Conservation (phyloP, 2,888 invertebrate species). For the Drosophila colorata region DNA sequence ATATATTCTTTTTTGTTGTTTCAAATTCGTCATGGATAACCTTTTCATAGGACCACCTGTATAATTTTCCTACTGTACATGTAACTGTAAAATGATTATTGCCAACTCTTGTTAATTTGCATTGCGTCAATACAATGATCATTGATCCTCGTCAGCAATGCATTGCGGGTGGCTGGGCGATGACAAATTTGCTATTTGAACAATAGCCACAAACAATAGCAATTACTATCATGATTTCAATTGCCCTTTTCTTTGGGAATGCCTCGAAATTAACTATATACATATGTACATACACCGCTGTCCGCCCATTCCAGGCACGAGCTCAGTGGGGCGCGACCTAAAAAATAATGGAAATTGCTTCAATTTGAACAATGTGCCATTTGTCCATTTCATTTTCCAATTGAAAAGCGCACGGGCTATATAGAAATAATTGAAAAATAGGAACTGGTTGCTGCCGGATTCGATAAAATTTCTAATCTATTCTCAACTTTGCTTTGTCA, state of each 20-base stretch:
- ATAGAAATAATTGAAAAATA: background rate
- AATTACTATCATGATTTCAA: slow-evolving; percentile 24
- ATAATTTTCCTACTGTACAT: too few species aligned
- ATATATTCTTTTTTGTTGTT: too few species aligned
- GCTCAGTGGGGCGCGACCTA: slow-evolving; percentile 21
- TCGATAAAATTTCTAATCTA: slow-evolving; percentile 1
- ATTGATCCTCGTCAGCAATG: slow-evolving; percentile 1
- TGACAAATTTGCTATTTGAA: slow-evolving; percentile 7
- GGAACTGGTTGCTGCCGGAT: slow-evolving; percentile 11
- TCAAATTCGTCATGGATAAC: too few species aligned
- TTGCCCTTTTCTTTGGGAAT: slow-evolving; percentile 15
- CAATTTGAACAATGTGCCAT: slow-evolving; percentile 45
- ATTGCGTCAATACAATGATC: background rate
- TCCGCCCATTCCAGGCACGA: slow-evolving; percentile 7
- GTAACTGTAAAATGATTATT: too few species aligned
- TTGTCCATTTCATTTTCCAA: slow-evolving; percentile 50
- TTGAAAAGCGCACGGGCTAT: slow-evolving; percentile 45
- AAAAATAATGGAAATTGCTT: slow-evolving; percentile 27
- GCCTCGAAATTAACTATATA: slow-evolving; percentile 4
- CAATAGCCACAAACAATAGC: slow-evolving; percentile 9
- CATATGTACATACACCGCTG: background rate
- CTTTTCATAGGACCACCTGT: too few species aligned
- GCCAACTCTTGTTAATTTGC: background rate
- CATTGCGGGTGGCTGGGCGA: background rate
- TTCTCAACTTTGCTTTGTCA: background rate